Conservation (phyloP, 2,888 invertebrate species). For the Dendrolimus pini region DNA sequence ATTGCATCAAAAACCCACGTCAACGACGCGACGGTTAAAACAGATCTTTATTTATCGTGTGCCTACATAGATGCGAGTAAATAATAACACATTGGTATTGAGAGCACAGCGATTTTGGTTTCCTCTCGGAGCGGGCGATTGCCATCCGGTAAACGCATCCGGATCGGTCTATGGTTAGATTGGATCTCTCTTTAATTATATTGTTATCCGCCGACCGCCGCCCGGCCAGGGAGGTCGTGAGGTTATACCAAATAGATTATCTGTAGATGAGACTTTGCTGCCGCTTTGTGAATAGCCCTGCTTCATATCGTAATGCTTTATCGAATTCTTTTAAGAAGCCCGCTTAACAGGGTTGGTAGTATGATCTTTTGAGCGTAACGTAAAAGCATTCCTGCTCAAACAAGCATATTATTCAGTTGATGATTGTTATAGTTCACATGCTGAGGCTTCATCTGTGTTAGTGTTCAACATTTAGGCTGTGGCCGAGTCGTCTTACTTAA, state of each 20-base stretch:
- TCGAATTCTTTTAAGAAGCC: constrained; percentile 49
- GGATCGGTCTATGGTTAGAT: constrained; percentile 26
- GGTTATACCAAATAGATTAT: constrained; percentile 75
- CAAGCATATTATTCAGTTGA: too few relatives aligned
- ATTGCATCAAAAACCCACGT: too few relatives aligned
- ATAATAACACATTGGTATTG: constrained; percentile 60
- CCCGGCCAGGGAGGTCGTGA: constrained; percentile 59
- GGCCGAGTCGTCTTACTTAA: background rate
- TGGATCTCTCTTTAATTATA: constrained; percentile 73
- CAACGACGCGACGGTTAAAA: too few relatives aligned
- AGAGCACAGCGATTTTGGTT: constrained; percentile 54
- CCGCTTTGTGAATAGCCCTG: constrained; percentile 51
- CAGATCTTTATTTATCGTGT: too few relatives aligned
- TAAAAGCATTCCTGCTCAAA: too few relatives aligned
- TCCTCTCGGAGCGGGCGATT: constrained; percentile 51
- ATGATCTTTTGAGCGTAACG: background rate
- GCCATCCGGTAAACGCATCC: constrained; percentile 55
- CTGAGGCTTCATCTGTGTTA: too few relatives aligned
- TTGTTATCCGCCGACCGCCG: constrained; percentile 57
- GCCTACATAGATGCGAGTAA: constrained; percentile 24
- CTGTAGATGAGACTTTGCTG: constrained; percentile 58
- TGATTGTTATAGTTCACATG: too few relatives aligned
- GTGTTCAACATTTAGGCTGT: too few relatives aligned
- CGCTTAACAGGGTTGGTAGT: constrained; percentile 14
- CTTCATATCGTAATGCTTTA: constrained; percentile 50